phyloP scores from a whole-genome alignment of 2,113 vertebrate species.

The Tenrec ecaudatus region DNA sequence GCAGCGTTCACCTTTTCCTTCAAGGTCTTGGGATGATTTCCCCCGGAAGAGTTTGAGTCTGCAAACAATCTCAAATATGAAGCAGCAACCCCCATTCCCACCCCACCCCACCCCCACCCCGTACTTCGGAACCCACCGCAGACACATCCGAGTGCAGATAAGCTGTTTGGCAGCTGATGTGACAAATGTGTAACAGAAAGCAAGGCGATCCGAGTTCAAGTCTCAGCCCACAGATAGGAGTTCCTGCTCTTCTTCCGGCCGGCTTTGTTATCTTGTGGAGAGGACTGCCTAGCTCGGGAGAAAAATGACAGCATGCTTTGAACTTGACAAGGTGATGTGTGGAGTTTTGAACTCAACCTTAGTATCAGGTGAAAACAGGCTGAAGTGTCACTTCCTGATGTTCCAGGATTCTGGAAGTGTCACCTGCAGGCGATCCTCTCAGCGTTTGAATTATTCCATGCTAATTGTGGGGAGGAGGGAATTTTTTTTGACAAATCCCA shows the following conservation, averaged over 20 bases:
- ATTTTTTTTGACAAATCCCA: neutral
- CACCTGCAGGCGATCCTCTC: neutral
- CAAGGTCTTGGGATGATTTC: conserved; percentile 26
- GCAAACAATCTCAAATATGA: conserved; percentile 55
- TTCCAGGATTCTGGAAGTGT: neutral
- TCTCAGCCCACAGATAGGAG: conserved; percentile 1
- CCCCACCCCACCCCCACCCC: neutral
- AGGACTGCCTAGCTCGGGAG: conserved; percentile 34
- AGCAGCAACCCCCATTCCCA: conserved; percentile 56
- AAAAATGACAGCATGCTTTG: conserved; percentile 39
- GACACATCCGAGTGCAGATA: conserved; percentile 59
- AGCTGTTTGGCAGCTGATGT: conserved; percentile 55
- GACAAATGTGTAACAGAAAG: conserved; percentile 56
- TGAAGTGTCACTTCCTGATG: conserved; percentile 28
- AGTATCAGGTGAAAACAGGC: conserved; percentile 48
- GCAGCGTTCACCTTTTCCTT: conserved; percentile 50
- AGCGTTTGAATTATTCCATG: neutral
- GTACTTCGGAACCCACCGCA: conserved; percentile 41
- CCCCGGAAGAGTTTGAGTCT: neutral
- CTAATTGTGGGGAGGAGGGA: no score
- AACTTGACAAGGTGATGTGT: conserved; percentile 1
- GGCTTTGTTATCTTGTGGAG: conserved; percentile 54
- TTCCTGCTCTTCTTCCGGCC: conserved; percentile 51
- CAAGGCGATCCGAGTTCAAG: neutral
- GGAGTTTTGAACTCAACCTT: conserved; percentile 38